These are phyloP conservation scores for Colossoma macropomum DNA, from an alignment of 2,113 vertebrate genomes.

Conservation along the genomic window DNA sequence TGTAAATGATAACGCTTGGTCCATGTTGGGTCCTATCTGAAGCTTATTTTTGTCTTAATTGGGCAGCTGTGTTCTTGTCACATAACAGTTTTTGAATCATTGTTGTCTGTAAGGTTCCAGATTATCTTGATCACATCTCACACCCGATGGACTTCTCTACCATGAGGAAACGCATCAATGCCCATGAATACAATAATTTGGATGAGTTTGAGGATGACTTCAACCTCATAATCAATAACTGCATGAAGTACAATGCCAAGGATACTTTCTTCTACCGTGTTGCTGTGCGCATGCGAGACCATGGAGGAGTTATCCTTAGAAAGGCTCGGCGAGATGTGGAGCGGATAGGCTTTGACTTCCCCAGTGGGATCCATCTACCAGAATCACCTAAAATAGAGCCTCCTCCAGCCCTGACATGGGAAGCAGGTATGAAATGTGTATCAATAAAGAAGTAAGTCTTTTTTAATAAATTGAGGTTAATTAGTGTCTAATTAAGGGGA, in stretches of 20 bases:
- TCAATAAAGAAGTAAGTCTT: neutral
- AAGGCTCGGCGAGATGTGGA: slow-evolving; percentile 87
- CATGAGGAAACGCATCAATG: slow-evolving; percentile 89
- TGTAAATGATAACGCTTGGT: neutral
- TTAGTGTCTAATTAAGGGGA: neutral
- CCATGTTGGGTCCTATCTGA: neutral
- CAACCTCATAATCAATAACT: slow-evolving; percentile 92
- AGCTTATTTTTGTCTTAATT: neutral
- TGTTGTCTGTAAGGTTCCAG: slow-evolving; percentile 84
- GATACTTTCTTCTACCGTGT: slow-evolving; percentile 95
- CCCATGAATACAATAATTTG: slow-evolving; percentile 86
- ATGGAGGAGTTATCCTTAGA: slow-evolving; percentile 90
- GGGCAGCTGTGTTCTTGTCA: neutral
- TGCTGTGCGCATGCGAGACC: slow-evolving; percentile 90
- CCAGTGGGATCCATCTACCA: slow-evolving; percentile 87
- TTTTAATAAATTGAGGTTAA: neutral
- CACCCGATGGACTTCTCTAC: slow-evolving; percentile 97
- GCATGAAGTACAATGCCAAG: slow-evolving; percentile 97
- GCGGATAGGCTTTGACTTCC: slow-evolving; percentile 88
- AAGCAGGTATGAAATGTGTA: slow-evolving; percentile 85
- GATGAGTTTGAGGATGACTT: slow-evolving; percentile 94
- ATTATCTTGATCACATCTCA: slow-evolving; percentile 94
- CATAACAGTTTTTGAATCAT: slow-evolving; percentile 34
- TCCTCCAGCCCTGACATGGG: slow-evolving; percentile 87
- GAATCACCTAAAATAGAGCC: slow-evolving; percentile 84